These are phyloP conservation scores for Balaeniceps rex DNA, from an alignment of 2,113 vertebrate species.

Conservation along the genomic window DNA sequence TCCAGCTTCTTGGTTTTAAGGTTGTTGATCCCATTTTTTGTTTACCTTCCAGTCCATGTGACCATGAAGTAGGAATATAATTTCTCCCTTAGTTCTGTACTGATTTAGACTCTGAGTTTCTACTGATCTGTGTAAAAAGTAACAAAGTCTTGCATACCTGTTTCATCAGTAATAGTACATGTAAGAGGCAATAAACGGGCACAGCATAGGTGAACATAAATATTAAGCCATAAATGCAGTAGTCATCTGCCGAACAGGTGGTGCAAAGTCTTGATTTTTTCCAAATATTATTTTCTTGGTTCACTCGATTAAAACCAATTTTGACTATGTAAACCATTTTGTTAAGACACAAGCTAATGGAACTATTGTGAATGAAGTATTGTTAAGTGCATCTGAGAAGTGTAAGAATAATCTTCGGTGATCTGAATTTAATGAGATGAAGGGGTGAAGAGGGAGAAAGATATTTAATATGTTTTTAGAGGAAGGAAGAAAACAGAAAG, in stretches of 20 bases:
- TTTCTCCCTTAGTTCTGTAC: neutral
- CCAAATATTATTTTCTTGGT: neutral
- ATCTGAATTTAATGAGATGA: neutral
- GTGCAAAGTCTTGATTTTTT: neutral
- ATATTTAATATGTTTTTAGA: neutral
- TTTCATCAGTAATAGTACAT: neutral
- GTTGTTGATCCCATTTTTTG: neutral
- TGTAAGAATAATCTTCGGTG: neutral
- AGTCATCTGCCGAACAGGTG: neutral
- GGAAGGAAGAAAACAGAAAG: neutral
- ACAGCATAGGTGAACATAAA: constrained; percentile 10
- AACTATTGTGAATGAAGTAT: neutral
- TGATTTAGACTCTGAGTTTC: neutral
- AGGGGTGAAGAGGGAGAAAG: neutral
- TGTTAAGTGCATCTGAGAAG: neutral
- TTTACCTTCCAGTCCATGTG: neutral
- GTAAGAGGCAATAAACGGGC: constrained; percentile 5
- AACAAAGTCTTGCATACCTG: neutral
- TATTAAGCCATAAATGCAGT: constrained; percentile 9
- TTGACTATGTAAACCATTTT: neutral
- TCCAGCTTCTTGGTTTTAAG: neutral
- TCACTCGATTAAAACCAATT: neutral
- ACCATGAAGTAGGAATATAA: neutral
- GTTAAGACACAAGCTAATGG: neutral
- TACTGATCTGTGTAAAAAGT: neutral